Percentiles rank a stretch among this genome's conserved stretches.
Evolutionary conservation across 2,113 vertebrate genomes (phyloP).

Genomic region (Apeltes quadracus): DNA sequence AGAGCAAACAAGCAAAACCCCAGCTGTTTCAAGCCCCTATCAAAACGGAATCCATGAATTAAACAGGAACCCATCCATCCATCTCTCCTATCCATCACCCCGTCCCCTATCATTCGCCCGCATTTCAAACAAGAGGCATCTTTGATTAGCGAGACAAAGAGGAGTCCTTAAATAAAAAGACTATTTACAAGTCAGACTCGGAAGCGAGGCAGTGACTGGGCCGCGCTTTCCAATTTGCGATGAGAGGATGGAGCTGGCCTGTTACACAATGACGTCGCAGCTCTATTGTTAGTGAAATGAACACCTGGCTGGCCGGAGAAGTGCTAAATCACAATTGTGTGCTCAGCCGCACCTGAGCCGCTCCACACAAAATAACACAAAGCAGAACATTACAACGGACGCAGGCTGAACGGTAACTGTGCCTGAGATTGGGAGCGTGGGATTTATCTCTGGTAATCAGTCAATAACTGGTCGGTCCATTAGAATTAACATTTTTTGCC

Average conservation of each 20-base stretch:
- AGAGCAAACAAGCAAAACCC: slow-evolving; percentile 10
- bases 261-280: slow-evolving; percentile 69
- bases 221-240: slow-evolving; percentile 65
- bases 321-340: slow-evolving; percentile 75
- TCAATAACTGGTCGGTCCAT: slow-evolving; percentile 3
- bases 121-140: slow-evolving; percentile 78
- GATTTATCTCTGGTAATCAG: slow-evolving; percentile 21
- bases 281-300: slow-evolving; percentile 84
- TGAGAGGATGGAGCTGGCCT: slow-evolving; percentile 67
- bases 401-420: slow-evolving; percentile 29
- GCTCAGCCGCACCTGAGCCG: slow-evolving; percentile 65
- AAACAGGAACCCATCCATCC: slow-evolving; percentile 67
- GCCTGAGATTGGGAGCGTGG: neutral
- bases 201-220: slow-evolving; percentile 57
- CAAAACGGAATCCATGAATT: slow-evolving; percentile 62
- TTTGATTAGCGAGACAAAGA: slow-evolving; percentile 79
- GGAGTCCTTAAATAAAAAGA: slow-evolving; percentile 83
- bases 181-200: slow-evolving; percentile 80
- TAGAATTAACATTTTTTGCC: slow-evolving; percentile 8
- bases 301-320: slow-evolving; percentile 80
- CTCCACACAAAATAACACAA: slow-evolving; percentile 55
- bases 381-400: slow-evolving; percentile 62
- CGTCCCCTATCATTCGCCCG: slow-evolving; percentile 61
- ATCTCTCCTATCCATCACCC: slow-evolving; percentile 59
- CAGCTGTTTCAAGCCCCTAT: slow-evolving; percentile 41